These are phyloP conservation scores for Cremastinae sp. DNA, from an alignment of 2,888 invertebrate species.

Conservation along the genomic window DNA sequence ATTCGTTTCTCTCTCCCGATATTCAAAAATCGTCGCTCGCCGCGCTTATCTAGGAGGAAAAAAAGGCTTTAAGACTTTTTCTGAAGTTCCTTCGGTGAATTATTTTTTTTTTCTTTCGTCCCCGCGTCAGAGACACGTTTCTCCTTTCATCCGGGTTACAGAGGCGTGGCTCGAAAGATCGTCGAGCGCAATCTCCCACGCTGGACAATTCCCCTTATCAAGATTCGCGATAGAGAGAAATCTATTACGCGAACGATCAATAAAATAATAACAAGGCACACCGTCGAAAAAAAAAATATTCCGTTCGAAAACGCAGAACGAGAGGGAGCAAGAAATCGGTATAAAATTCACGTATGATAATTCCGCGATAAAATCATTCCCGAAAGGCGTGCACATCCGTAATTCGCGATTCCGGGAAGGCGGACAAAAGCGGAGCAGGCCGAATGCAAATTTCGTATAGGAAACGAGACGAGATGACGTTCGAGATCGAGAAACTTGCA, in stretches of 20 bases:
- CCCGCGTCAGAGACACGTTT: slow-evolving; percentile 1
- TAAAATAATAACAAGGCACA: slow-evolving; percentile 47
- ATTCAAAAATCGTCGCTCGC: no score
- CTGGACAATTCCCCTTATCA: slow-evolving; percentile 51
- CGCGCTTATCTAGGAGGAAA: no score
- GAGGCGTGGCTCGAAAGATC: slow-evolving; percentile 5
- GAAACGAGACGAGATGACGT: slow-evolving; percentile 46
- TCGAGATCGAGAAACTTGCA: slow-evolving; percentile 53
- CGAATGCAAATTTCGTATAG: slow-evolving; percentile 61
- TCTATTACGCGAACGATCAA: slow-evolving; percentile 43
- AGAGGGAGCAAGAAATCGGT: not conserved
- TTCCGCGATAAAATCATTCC: not conserved
- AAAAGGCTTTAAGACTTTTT: no score
- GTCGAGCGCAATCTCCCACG: slow-evolving; percentile 75
- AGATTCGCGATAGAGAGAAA: slow-evolving; percentile 56
- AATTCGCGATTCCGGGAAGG: slow-evolving; percentile 33
- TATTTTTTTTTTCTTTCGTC: no score
- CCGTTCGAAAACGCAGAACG: not conserved
- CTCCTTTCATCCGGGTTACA: slow-evolving; percentile 1
- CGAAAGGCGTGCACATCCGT: slow-evolving; percentile 25
- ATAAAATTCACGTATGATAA: not conserved
- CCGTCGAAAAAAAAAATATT: slow-evolving; percentile 52
- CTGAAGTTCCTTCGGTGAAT: no score
- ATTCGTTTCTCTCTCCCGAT: no score
- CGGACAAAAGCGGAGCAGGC: slow-evolving; percentile 60